Evolutionary conservation across 2,888 invertebrate species (phyloP), one percentile per base, ranked within the genome.

Genomic region (Gibbula magus): DNA sequence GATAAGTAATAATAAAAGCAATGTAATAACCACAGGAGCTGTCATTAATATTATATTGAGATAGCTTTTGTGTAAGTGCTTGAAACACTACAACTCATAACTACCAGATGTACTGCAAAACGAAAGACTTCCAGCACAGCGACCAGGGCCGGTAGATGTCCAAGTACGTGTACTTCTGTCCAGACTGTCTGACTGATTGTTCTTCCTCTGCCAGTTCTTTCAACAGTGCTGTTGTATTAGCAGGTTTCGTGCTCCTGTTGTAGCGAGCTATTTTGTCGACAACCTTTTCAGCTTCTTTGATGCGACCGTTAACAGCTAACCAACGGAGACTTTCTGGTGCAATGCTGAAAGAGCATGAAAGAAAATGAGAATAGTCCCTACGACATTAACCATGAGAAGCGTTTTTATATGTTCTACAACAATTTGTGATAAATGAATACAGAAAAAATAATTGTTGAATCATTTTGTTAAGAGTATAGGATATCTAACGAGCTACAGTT

Each of bases 291-390:
- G 86, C 83, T 54, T 84, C 81, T 3, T 81, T 70, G 22, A 79
- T 78, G 32, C 78, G 81, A 16, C 79, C 75, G 3, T 86, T 70
- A 16, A 81, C 77, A 5, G 86, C 66, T 53, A 88, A 79, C 88
- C 88, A 88, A 32, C 88, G 73, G 10, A 85, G 73, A 35, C 86
- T 86, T 78, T 88, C 88, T 0, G 87, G 87, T 18, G 87, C 76
- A n/a, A 84, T n/a, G 79, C 88, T 88, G 76, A 10, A 35, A 35
- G 35, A 35, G 35, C 7, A 35, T 5, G 35, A 7, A 35, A 3
- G 35, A 35, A 7, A 35, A 5, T 35, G 35, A 35, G 35, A 35
- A 35, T 35, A 35, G 35, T 35, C 7, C 35, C 3, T 35, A 35
- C 7, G 7, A 35, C 7, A 35, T 35, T 35, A 7, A 35, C 7